Base-by-base conservation (phyloP, 2,888 invertebrate genomes). In the Eurois occulta region DNA sequence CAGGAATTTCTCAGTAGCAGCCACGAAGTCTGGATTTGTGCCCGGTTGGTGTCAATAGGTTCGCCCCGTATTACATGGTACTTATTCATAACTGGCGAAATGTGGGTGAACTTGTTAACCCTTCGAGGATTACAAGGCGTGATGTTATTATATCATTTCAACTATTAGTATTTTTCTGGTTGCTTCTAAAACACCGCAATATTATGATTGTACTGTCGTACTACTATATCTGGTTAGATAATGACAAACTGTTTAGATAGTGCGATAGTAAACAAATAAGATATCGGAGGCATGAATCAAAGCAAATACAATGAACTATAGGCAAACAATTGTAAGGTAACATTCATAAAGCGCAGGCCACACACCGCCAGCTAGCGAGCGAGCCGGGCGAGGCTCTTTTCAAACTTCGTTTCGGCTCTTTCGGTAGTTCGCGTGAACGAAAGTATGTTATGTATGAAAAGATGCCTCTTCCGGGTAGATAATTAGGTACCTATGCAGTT, bases 231-330 rank as follows among this genome's bases (percentile, higher is more conserved):
- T 41, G 38, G 28, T 58, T 24, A 75, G 68, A 75, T 85, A 85
- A 55, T 52, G 55, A 71, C 69, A 70, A 38, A 35, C 62, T 16
- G 75, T 68, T 18, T 8, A 69, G 70, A 81, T 81, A 81, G 65
- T 43, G 48, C n/a, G 21, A 72, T 48, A 65, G 81, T 83, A 85
- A 81, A 81, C 82, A 81, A 84, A 70, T 62, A 62, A 38, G 41
- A 46, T 80, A 85, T 46, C 38, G 18, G 8, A 11, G 52, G 38
- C 21, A 69, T 81, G 85, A 85, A 16, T 85, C 69, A 84, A 72
- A 48, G 48, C 18, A 58, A 66, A 58, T 43, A 58, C 46, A 48
- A 52, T n/a, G 48, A 58, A 46, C 38, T 24, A 24, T 32, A 41
- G 6, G 6, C n/a, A 62, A 52, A 82, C 21, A 46, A 43, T 28